Percentiles rank a stretch among this genome's conserved stretches.
Evolutionary conservation across 2,113 vertebrate species (phyloP).

Genomic region (Chascanopsetta lugubris): DNA sequence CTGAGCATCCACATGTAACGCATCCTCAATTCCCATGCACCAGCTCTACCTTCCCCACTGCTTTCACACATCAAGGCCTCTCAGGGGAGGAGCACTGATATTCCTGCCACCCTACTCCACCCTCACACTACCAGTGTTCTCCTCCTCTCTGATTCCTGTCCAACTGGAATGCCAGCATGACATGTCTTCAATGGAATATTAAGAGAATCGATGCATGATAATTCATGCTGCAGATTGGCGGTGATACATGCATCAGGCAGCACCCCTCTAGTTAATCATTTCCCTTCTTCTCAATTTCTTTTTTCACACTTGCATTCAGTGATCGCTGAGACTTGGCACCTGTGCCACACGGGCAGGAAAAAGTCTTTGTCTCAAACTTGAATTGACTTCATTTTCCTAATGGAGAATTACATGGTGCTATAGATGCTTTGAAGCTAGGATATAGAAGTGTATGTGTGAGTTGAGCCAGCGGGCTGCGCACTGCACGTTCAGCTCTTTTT

Average conservation of each 20-base stretch:
- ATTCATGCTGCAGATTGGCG: background rate
- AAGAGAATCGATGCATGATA: background rate
- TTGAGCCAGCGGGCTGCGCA: constrained; percentile 24
- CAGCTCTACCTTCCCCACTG: constrained; percentile 63
- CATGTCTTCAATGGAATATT: constrained; percentile 24
- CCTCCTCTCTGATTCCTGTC: constrained; percentile 22
- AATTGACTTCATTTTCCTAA: constrained; percentile 35
- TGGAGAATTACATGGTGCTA: constrained; percentile 36
- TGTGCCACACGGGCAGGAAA: constrained; percentile 37
- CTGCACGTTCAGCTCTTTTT: constrained; percentile 45
- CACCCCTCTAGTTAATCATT: constrained; percentile 3
- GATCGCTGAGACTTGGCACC: constrained; percentile 28
- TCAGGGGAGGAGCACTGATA: constrained; percentile 53
- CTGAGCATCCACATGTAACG: constrained; percentile 68
- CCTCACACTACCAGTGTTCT: constrained; percentile 19
- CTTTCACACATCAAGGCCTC: constrained; percentile 56
- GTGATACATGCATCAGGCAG: background rate
- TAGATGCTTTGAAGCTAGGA: background rate
- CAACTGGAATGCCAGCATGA: constrained; percentile 33
- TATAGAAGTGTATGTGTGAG: constrained; percentile 29
- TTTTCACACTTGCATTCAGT: constrained; percentile 30
- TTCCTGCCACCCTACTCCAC: constrained; percentile 38
- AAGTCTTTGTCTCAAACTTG: constrained; percentile 55
- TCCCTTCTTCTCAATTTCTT: too few species aligned
- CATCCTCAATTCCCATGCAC: constrained; percentile 75